Base-by-base conservation (phyloP, 2,888 invertebrate species). In the Ceraclea dissimilis region DNA sequence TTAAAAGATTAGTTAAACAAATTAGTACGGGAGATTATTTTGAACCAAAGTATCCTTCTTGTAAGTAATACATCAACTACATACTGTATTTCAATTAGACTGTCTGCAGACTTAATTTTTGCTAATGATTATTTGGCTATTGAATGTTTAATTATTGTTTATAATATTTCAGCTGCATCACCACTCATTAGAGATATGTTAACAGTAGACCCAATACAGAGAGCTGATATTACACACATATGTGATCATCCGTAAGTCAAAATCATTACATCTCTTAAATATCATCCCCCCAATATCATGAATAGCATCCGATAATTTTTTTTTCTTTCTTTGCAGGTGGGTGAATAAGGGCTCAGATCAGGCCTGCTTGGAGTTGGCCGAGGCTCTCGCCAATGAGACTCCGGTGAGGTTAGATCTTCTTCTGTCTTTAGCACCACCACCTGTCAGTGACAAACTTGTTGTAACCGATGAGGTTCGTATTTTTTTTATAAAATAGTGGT, bases 11-110 rank as follows among this genome's bases (percentile, higher is more conserved):
- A 68, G 95, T 96, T 62, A 88, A 91, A 69, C 96, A 97, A 76
- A 98, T 98, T 69, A 95, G 96, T 66, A 89, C 91, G 69, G 97
- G 97, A 4, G 95, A 96, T 72, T 99, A 97, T 73, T 96, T 92
- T 69, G 97, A 98, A 74, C 98, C 98, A 49, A 89, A 91, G 67
- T 89, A 84, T 65, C 93, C 93, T 47, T 95, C 97, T 60, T 86
- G 93, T 91, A 72, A 78, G 85, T 78, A 43, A n/a, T 46, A 39
- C 13, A n/a, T 39, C 13, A 13, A n/a, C 39, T 13, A 16, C 13
- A 10, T 17, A 21, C 34, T 33, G 16, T 47, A 19, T 44, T 44
- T 6, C 16, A 50, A 26, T n/a, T n/a, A 31, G 10, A n/a, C n/a
- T n/a, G n/a, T n/a, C n/a, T n/a, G n/a, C n/a, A n/a, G n/a, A n/a